Conservation (phyloP, 2,113 vertebrate species). For the Paratilapia polleni region DNA sequence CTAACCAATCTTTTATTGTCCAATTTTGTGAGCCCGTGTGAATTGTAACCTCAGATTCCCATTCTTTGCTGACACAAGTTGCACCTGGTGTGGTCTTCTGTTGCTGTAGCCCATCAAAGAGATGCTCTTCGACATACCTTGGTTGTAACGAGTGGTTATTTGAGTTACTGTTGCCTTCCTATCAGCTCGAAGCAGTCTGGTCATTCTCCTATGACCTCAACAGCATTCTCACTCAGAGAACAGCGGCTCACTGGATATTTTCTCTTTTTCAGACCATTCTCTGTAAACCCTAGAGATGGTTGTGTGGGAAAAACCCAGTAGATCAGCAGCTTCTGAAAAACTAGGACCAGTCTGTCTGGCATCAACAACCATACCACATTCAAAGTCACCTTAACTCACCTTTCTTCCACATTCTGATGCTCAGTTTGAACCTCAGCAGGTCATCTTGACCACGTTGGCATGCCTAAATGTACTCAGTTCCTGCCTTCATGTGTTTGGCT, state of each 20-base stretch:
- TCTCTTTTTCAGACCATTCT: background rate
- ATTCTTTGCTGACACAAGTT: too few relatives aligned
- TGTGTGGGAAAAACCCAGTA: slow-evolving; percentile 1
- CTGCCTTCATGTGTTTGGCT: background rate
- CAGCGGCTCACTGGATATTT: background rate
- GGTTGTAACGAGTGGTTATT: too few relatives aligned
- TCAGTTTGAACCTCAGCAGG: background rate
- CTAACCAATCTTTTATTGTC: too few relatives aligned
- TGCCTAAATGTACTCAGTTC: background rate
- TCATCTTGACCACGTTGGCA: background rate
- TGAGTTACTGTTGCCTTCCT: background rate
- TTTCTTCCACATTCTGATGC: background rate
- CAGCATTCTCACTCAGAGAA: background rate
- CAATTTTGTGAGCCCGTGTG: too few relatives aligned
- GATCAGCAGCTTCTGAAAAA: background rate
- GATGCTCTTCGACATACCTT: background rate
- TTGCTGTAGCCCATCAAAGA: background rate
- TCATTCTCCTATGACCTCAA: background rate
- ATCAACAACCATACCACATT: background rate
- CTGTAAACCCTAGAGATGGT: background rate
- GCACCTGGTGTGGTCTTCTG: background rate
- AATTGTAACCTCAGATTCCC: too few relatives aligned
- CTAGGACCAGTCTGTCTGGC: background rate
- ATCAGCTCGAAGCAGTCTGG: background rate
- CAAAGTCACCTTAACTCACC: background rate